Conservation (phyloP, 2,113 vertebrate genomes). For the Nycticryphes semicollaris region DNA sequence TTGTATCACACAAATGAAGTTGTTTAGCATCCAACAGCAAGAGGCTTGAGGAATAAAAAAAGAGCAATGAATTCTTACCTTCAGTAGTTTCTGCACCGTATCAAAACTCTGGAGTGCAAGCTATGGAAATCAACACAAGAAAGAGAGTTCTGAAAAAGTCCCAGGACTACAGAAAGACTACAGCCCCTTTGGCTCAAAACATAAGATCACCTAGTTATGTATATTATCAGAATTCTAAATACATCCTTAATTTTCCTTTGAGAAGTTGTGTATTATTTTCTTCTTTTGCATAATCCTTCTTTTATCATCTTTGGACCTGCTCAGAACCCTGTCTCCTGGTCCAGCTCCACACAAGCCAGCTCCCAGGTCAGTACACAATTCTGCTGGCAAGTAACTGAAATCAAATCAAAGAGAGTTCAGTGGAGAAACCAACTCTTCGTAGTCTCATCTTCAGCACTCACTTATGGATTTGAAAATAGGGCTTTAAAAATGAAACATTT, state of each 20-base stretch:
- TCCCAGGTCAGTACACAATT: neutral
- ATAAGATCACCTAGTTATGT: neutral
- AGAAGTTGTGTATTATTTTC: neutral
- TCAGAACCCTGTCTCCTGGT: conserved; percentile 41
- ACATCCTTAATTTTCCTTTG: neutral
- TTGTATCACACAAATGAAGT: neutral
- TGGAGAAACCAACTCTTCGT: neutral
- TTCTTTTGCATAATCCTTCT: neutral
- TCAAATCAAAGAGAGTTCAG: neutral
- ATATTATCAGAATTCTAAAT: neutral
- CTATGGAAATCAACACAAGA: conserved; percentile 67
- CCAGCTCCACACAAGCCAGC: neutral
- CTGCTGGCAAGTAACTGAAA: neutral
- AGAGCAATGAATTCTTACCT: conserved; percentile 70
- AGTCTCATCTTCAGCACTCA: neutral
- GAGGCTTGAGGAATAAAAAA: neutral
- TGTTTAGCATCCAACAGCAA: neutral
- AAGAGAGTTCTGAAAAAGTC: neutral
- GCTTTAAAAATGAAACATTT: neutral
- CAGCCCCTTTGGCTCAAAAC: neutral
- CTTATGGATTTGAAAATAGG: neutral
- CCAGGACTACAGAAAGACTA: neutral
- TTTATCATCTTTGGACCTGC: neutral
- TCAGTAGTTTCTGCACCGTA: conserved; percentile 89
- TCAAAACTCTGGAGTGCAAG: conserved; percentile 91